Conservation (phyloP, 2,888 invertebrate genomes). For the Amphiduros pacificus region DNA sequence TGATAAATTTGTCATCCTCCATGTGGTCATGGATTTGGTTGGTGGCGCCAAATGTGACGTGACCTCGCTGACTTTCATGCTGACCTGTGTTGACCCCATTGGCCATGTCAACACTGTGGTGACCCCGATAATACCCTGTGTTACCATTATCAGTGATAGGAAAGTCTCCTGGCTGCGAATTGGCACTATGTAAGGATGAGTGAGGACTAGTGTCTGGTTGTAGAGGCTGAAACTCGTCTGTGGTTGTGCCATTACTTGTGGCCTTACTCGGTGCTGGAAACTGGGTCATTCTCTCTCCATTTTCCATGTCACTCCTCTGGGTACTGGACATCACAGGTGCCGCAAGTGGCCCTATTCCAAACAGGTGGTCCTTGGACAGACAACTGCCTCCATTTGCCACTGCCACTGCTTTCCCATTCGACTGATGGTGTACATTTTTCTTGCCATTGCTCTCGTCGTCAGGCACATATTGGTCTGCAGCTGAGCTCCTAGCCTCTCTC, state of each 20-base stretch:
- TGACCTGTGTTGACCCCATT: too few species aligned
- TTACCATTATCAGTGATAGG: too few species aligned
- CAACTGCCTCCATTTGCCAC: not conserved
- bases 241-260: not conserved
- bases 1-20: not conserved
- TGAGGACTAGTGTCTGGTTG: not conserved
- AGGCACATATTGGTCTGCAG: not conserved
- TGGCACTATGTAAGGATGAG: not conserved
- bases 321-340: not conserved
- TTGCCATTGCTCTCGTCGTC: not conserved
- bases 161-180: too few species aligned
- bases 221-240: not conserved
- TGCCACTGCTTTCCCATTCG: too few species aligned
- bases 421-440: too few species aligned
- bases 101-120: too few species aligned
- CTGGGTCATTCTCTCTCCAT: too few species aligned
- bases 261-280: too few species aligned
- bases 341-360: not conserved
- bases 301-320: not conserved
- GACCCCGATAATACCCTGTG: too few species aligned
- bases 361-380: not conserved
- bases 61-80: too few species aligned
- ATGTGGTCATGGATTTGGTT: not conserved
- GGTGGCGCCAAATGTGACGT: too few species aligned
- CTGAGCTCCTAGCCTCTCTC: not conserved